A percentile compares a stretch with the other conserved stretches of the same genome.
phyloP scores from a whole-genome alignment of 2,113 vertebrate genomes.

The Syngnathus typhle region DNA sequence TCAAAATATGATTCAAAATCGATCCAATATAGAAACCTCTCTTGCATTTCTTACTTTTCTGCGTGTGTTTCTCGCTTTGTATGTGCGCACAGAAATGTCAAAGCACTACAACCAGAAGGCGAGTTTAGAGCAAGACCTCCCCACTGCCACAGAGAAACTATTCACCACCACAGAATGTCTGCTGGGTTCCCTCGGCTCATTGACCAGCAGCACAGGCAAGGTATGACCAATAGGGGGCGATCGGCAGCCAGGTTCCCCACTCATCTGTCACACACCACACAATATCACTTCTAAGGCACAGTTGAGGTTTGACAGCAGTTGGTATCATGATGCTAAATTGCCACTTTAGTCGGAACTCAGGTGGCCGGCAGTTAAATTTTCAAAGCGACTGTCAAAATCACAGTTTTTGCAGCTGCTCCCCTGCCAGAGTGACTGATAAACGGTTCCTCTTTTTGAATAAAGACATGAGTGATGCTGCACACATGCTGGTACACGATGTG shows the following conservation, averaged over 20 bases:
- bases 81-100: slow-evolving; percentile 76
- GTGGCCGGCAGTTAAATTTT: slow-evolving; percentile 38
- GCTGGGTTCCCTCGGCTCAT: slow-evolving; percentile 82
- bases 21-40: neutral
- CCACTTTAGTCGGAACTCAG: slow-evolving; percentile 43
- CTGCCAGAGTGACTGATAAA: slow-evolving; percentile 22
- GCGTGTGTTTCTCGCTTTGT: slow-evolving; percentile 9
- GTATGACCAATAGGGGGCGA: slow-evolving; percentile 70
- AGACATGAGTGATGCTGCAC: slow-evolving; percentile 25
- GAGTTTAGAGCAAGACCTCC: slow-evolving; percentile 83
- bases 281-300: slow-evolving; percentile 15
- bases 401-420: slow-evolving; percentile 52
- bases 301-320: slow-evolving; percentile 26
- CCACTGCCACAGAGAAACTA: slow-evolving; percentile 91
- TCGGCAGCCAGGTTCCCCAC: slow-evolving; percentile 10
- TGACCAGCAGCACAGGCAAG: slow-evolving; percentile 85
- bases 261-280: neutral
- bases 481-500: slow-evolving; percentile 15
- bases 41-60: slow-evolving; percentile 1
- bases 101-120: slow-evolving; percentile 94
- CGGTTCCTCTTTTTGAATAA: slow-evolving; percentile 36
- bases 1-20: neutral
- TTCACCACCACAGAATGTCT: slow-evolving; percentile 92
- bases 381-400: slow-evolving; percentile 41
- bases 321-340: slow-evolving; percentile 31